phyloP scores from a whole-genome alignment of 2,797 vertebrate genomes.

The Pseudochirops corinnae region DNA sequence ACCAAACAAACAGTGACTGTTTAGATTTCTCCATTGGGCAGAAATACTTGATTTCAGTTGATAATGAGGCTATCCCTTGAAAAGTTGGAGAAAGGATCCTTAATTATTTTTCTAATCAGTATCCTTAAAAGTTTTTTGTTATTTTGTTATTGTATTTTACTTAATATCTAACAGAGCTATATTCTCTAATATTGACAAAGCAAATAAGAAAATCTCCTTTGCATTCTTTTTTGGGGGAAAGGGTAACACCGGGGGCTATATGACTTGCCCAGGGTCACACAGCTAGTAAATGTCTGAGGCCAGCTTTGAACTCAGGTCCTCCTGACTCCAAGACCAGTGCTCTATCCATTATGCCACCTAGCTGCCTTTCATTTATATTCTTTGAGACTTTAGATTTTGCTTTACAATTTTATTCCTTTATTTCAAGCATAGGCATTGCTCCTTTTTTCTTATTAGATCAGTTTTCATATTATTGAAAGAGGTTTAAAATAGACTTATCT shows the following conservation, averaged over 20 bases:
- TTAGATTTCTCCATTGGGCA: constrained; percentile 57
- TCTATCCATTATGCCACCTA: neutral
- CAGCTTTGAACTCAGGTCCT: neutral
- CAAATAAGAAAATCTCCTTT: constrained; percentile 60
- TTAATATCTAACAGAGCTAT: constrained; percentile 56
- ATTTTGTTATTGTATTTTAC: constrained; percentile 57
- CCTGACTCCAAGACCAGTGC: neutral
- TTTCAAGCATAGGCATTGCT: neutral
- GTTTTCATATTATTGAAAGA: neutral
- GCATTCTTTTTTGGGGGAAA: neutral
- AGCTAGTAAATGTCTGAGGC: neutral
- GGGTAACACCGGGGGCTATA: accelerated
- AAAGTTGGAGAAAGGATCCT: constrained; percentile 52
- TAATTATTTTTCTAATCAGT: neutral
- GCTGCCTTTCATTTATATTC: neutral
- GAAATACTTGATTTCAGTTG: constrained; percentile 60
- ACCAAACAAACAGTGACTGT: constrained; percentile 40
- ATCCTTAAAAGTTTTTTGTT: constrained; percentile 56
- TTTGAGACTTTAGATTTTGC: neutral
- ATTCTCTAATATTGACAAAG: constrained; percentile 57
- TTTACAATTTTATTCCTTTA: constrained; percentile 18
- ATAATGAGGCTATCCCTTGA: constrained; percentile 63
- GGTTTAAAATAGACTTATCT: neutral
- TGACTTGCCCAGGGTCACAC: neutral
- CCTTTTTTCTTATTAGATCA: neutral